phyloP scores from a whole-genome alignment of 2,113 vertebrate genomes.

The Platanista minor region DNA sequence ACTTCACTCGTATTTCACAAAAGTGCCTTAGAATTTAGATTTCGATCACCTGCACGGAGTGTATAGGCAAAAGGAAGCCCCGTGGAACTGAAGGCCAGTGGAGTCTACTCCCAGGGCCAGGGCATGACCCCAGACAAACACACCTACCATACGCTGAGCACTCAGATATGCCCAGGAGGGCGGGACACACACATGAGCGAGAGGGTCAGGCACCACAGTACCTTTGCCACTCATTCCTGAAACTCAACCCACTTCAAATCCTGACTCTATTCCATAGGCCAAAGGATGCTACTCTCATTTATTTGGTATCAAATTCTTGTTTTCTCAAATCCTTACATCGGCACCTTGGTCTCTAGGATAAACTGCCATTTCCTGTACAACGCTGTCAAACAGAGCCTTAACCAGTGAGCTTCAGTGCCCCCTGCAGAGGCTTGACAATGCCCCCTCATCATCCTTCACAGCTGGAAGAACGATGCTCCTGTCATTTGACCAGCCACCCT shows the following conservation, averaged over 20 bases:
- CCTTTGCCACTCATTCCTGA: neutral
- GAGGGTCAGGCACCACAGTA: neutral
- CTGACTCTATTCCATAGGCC: neutral
- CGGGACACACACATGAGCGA: rapidly evolving
- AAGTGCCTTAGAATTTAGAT: constrained; percentile 42
- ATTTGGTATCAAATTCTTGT: neutral
- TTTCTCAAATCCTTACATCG: neutral
- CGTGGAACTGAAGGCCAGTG: neutral
- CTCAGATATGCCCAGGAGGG: neutral
- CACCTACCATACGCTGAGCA: rapidly evolving
- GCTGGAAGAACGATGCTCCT: neutral
- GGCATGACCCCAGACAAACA: rapidly evolving
- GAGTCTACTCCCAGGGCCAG: neutral
- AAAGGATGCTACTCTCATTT: neutral
- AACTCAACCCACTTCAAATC: neutral
- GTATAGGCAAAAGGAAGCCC: constrained; percentile 30
- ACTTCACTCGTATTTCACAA: neutral
- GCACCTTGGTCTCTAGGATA: neutral
- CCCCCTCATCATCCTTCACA: neutral
- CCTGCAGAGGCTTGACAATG: neutral
- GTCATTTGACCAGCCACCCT: neutral
- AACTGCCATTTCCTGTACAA: neutral
- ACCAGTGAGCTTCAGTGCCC: neutral
- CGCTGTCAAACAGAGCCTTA: neutral
- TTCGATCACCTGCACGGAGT: constrained; percentile 60